These are phyloP conservation scores for Halictus rubicundus DNA, from an alignment of 1,140 invertebrate species.

Conservation along the genomic window DNA sequence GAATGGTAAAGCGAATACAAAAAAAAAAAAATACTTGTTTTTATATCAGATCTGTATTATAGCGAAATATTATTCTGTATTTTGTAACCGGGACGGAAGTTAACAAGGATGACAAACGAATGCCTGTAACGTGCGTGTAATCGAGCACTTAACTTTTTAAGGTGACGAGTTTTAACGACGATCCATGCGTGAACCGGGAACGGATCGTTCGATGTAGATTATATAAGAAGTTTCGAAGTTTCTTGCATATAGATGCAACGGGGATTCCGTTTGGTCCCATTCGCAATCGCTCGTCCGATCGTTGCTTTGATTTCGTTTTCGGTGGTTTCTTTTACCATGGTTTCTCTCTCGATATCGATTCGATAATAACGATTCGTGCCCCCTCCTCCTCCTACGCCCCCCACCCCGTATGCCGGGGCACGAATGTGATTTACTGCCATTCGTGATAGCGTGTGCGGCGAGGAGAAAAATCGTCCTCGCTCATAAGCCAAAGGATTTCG, in stretches of 20 bases:
- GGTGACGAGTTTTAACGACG: constrained; percentile 49
- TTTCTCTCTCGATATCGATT: constrained; percentile 17
- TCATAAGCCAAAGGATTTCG: not conserved
- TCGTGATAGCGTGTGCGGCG: constrained; percentile 28
- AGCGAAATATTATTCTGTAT: constrained; percentile 79
- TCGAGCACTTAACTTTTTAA: constrained; percentile 61
- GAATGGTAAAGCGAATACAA: constrained; percentile 74
- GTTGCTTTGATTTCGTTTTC: constrained; percentile 20
- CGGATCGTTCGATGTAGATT: constrained; percentile 52
- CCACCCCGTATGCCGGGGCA: no score
- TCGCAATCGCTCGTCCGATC: constrained; percentile 48
- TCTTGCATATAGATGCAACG: constrained; percentile 60
- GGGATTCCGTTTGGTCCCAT: constrained; percentile 54
- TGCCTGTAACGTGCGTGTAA: constrained; percentile 62
- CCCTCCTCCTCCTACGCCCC: no score
- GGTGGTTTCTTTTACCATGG: not conserved
- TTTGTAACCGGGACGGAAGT: constrained; percentile 76
- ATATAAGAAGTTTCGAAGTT: constrained; percentile 59
- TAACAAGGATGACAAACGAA: constrained; percentile 67
- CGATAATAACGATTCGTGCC: constrained; percentile 25
- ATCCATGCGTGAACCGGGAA: constrained; percentile 45
- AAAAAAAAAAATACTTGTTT: constrained; percentile 78
- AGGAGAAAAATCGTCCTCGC: not conserved
- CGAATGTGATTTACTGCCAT: constrained; percentile 59
- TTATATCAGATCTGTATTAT: constrained; percentile 80